Evolutionary conservation across 2,797 vertebrate genomes (phyloP).

Genomic region (Hippoglossus hippoglossus): DNA sequence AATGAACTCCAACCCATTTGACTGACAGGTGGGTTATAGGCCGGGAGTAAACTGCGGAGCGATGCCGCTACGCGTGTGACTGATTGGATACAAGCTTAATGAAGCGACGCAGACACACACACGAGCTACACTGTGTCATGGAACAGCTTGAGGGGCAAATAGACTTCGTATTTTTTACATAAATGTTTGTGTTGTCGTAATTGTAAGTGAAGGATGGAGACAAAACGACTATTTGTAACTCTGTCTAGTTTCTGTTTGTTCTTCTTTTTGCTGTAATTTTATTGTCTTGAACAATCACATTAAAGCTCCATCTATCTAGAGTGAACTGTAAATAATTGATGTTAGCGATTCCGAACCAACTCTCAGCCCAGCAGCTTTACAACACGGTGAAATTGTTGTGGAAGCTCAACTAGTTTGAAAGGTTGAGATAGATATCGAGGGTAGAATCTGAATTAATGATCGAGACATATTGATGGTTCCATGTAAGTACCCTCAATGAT

Average conservation of each 20-base stretch:
- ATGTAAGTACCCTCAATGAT: no score
- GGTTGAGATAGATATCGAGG: no score
- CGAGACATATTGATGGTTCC: background rate
- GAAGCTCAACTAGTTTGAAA: no score
- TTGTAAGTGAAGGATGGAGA: conserved; percentile 7
- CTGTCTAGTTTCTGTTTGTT: no score
- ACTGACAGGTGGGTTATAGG: conserved; percentile 74
- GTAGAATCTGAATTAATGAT: no score
- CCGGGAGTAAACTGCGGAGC: conserved; percentile 56
- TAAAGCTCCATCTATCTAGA: background rate
- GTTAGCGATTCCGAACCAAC: no score
- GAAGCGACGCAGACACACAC: conserved; percentile 47
- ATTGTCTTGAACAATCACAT: background rate
- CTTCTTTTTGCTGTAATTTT: background rate
- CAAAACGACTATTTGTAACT: background rate
- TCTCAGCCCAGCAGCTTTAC: no score
- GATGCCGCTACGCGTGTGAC: conserved; percentile 58
- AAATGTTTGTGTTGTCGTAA: conserved; percentile 45
- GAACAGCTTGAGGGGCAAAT: conserved; percentile 50
- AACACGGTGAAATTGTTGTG: no score
- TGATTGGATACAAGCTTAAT: conserved; percentile 79
- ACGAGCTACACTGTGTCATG: conserved; percentile 33
- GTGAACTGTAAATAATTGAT: no score
- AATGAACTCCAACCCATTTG: conserved; percentile 76
- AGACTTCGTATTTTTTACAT: conserved; percentile 13